phyloP scores from a whole-genome alignment of 2,888 invertebrate species.

The Sepioteuthis lessoniana region DNA sequence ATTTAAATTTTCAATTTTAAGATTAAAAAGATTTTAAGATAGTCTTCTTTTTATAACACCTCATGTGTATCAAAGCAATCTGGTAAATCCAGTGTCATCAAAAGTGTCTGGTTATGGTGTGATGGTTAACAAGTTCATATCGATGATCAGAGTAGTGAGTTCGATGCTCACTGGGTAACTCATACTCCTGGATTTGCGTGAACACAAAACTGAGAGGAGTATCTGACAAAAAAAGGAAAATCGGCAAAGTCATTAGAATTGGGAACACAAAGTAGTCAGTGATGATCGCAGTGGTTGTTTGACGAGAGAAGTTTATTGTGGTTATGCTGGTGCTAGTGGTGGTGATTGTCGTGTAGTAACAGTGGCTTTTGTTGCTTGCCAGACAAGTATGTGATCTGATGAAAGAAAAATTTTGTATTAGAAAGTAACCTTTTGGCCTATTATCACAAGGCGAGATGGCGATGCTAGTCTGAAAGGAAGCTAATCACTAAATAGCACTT shows the following conservation, averaged over 20 bases:
- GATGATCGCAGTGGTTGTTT: not conserved
- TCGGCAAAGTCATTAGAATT: no score
- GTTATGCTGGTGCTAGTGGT: not conserved
- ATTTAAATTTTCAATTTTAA: no score
- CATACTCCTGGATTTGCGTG: not conserved
- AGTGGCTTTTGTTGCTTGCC: not conserved
- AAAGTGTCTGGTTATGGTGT: no score
- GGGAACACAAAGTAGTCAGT: not conserved
- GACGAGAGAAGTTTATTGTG: not conserved
- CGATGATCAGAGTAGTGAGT: no score
- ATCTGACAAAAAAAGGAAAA: no score
- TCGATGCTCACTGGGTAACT: no score
- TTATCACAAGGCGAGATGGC: slow-evolving; percentile 23
- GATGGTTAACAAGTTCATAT: no score
- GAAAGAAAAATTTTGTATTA: not conserved
- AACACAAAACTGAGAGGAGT: not conserved
- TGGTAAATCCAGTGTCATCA: no score
- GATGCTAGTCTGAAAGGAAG: not conserved
- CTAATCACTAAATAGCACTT: slow-evolving; percentile 18
- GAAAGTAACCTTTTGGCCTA: slow-evolving; percentile 3
- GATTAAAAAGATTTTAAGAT: no score
- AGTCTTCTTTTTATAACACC: no score
- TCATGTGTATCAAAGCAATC: no score
- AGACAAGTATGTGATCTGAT: not conserved
- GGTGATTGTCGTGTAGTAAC: not conserved